Conservation (phyloP, 2,888 invertebrate species). For the Busseola fusca region DNA sequence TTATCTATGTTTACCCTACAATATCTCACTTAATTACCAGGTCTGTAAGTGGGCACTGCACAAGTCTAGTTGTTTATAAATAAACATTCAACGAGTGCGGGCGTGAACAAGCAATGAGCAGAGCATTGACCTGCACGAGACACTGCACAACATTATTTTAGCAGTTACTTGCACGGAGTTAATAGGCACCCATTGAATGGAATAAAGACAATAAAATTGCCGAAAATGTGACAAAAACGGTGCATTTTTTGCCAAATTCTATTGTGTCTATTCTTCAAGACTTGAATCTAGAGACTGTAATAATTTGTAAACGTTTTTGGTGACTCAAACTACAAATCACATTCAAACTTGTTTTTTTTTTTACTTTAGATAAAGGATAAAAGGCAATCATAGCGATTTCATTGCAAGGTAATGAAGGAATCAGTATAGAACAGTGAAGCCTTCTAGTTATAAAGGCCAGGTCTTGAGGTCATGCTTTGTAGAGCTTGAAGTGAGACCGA, state of each 20-base stretch:
- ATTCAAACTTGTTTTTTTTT: not conserved
- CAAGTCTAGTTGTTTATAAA: constrained; percentile 50
- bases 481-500: constrained; percentile 49
- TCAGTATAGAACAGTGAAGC: constrained; percentile 35
- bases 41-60: constrained; percentile 15
- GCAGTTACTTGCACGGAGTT: constrained; percentile 18
- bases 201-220: constrained; percentile 41
- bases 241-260: not conserved
- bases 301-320: not conserved
- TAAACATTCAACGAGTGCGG: constrained; percentile 51
- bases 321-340: not conserved
- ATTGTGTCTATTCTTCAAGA: not conserved
- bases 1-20: not conserved
- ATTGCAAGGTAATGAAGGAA: constrained; percentile 17
- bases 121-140: constrained; percentile 46
- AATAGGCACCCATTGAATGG: constrained; percentile 36
- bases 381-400: not conserved
- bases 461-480: constrained; percentile 46
- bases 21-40: constrained; percentile 14
- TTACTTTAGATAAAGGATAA: not conserved
- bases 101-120: constrained; percentile 20
- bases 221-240: constrained; percentile 19
- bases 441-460: constrained; percentile 40
- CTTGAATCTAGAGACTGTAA: not conserved
- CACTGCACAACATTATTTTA: constrained; percentile 51